Evolutionary conservation across 53 echinoderm and acorn worm species (phyloP).

Genomic region (Apostichopus leukothele): DNA sequence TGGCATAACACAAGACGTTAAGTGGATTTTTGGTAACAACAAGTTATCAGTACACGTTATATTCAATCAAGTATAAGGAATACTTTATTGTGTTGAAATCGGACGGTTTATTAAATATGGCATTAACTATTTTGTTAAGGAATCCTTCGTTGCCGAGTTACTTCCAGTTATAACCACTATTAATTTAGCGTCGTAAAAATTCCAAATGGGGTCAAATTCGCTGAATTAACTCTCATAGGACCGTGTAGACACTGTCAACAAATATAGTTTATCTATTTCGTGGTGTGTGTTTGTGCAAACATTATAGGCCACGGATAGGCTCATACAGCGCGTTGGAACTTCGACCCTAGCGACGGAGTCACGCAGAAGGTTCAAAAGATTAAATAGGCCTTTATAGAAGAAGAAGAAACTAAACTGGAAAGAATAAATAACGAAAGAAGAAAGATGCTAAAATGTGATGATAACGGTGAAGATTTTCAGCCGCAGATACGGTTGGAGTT

Average conservation of each 20-base stretch:
- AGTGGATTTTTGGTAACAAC: neutral
- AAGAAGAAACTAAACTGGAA: too few species aligned
- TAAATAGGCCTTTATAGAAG: too few species aligned
- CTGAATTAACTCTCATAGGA: neutral
- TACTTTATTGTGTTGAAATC: too few species aligned
- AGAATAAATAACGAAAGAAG: neutral
- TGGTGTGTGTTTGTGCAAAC: too few species aligned
- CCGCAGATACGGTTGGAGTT: slow-evolving; percentile 36
- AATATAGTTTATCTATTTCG: too few species aligned
- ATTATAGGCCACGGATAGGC: too few species aligned
- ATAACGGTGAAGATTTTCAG: slow-evolving; percentile 18
- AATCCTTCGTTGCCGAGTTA: slow-evolving; percentile 14
- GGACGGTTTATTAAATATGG: too few species aligned
- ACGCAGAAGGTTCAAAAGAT: too few species aligned
- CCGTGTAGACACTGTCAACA: slow-evolving; percentile 11
- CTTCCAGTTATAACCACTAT: neutral
- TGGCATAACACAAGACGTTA: neutral
- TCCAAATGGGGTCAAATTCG: slow-evolving; percentile 16
- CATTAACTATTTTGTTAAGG: neutral
- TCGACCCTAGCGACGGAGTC: too few species aligned
- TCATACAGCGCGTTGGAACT: too few species aligned
- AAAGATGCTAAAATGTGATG: slow-evolving; percentile 6
- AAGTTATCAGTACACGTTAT: neutral
- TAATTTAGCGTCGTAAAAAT: too few species aligned
- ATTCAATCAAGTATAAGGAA: too few species aligned